Evolutionary conservation across 2,113 vertebrate species (phyloP), one percentile per base, ranked within the genome.

Genomic region (Telmatochromis sp.): DNA sequence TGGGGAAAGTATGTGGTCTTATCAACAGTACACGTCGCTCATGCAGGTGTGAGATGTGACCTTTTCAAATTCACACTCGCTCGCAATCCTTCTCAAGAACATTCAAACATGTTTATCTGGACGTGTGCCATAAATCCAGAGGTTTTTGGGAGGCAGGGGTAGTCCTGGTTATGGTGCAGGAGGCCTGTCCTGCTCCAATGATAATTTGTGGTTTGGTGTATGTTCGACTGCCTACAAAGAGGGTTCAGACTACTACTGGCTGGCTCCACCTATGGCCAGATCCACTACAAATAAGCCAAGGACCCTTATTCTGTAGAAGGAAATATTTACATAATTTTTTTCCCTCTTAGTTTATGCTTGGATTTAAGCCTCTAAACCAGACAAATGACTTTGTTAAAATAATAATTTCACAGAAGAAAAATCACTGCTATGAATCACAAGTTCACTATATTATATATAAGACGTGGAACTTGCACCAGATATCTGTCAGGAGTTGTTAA

Each of bases 161-260:
- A 81, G 85, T 83, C 54, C 82, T 86, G 89, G 93, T 80, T 82
- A 85, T 84, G 96, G 95, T 94, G 94, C 88, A 91, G 92, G 94
- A 96, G 95, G 92, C 94, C 96, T 96, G 94, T 93, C 95, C 95
- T 95, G 96, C 95, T 97, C 96, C 97, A 94, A 96, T 96, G 96
- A 97, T 97, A 97, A 98, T 98, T 97, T 98, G 98, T 97, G 98
- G 97, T 96, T 97, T 97, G 96, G 96, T 96, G 95, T 95, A 96
- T 95, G 94, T 97, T 97, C 94, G 95, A 92, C 95, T 94, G 96
- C 95, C 90, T 96, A 98, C 97, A 98, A 98, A 98, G 97, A 97
- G 96, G 95, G 87, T 95, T 98, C 97, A 98, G 97, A 98, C 94
- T 94, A 60, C 87, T 94, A 94, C 95, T 96, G 96, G 94, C 96